Conservation (phyloP, 2,113 vertebrate species). For the Leptodactylus fuscus region DNA sequence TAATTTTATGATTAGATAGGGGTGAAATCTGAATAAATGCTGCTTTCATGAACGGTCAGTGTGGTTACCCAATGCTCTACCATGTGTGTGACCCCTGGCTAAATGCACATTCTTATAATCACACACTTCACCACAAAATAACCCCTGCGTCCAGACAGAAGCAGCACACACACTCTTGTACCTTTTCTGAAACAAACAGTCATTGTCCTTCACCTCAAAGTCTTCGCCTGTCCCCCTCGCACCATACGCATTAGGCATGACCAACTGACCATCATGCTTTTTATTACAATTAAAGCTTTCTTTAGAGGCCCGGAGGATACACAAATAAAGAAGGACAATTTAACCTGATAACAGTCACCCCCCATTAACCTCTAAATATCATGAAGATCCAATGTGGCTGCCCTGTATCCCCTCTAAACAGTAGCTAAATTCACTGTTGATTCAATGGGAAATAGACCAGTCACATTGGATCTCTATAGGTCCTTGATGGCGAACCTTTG, state of each 20-base stretch:
- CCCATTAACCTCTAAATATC: background rate
- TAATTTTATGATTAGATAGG: no score
- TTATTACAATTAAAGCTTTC: background rate
- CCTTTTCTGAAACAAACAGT: slow-evolving; percentile 39
- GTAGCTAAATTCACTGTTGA: background rate
- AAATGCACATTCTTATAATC: slow-evolving; percentile 41
- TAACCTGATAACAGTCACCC: background rate
- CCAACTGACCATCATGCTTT: slow-evolving; percentile 38
- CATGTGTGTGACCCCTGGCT: slow-evolving; percentile 38
- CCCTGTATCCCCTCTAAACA: background rate
- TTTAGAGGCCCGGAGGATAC: background rate
- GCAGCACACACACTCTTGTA: background rate
- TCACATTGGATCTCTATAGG: no score
- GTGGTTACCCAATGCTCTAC: background rate
- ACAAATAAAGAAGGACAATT: background rate
- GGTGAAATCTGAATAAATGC: no score
- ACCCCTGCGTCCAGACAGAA: background rate
- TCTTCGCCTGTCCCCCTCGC: background rate
- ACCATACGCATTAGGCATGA: slow-evolving; percentile 18
- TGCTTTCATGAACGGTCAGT: slow-evolving; percentile 16
- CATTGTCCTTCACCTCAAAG: slow-evolving; percentile 24
- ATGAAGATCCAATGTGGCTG: slow-evolving; percentile 22
- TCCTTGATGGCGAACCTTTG: no score
- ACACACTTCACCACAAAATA: slow-evolving; percentile 33
- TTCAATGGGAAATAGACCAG: no score